Base-by-base conservation (phyloP, 2,113 vertebrate genomes). In the Benthochromis sp. region DNA sequence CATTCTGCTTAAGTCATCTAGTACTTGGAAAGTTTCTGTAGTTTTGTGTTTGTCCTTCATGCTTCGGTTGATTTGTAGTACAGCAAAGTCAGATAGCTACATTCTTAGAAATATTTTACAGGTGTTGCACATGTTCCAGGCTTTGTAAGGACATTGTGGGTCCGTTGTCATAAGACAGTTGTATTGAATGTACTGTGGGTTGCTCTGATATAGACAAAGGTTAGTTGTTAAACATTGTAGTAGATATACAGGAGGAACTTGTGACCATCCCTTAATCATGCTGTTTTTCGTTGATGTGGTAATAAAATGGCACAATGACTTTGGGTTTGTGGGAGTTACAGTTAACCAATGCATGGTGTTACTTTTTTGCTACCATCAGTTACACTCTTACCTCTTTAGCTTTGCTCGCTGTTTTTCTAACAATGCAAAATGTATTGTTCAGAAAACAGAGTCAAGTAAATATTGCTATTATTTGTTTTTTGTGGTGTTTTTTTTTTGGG, bases 251-350 rank as follows among this genome's bases (percentile, higher is more conserved):
- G 45, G 16, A 78, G 73, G 27, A 50, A 50, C 73, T 31, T 78
- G 45, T 52, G 73, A 78, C 29, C 7, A 52, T 50, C 45, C 73
- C 73, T 78, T 78, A 78, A 19, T 78, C 16, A 78, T 29, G 17
- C 27, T 47, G 71, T 76, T 47, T 76, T 47, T 76, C 9, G 43
- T 45, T 76, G 43, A 76, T 76, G 71, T 76, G 43, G 71, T 76
- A 50, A 76, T 76, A 76, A 76, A 76, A 76, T 47, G 43, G 43
- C 40, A 45, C 40, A 47, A 29, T 47, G 40, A 47, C 71, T 47
- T 76, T 76, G 24, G 16, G 69, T 76, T 29, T 76, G 40, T 47
- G 40, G 40, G 21, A 76, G 71, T 47, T 76, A 19, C 43, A 31
- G 71, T 47, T 50, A 78, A 78, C 43, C 7, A 47, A 31, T 31